Evolutionary conservation across 2,888 invertebrate genomes (phyloP).

Genomic region (Phytoseiulus persimilis): DNA sequence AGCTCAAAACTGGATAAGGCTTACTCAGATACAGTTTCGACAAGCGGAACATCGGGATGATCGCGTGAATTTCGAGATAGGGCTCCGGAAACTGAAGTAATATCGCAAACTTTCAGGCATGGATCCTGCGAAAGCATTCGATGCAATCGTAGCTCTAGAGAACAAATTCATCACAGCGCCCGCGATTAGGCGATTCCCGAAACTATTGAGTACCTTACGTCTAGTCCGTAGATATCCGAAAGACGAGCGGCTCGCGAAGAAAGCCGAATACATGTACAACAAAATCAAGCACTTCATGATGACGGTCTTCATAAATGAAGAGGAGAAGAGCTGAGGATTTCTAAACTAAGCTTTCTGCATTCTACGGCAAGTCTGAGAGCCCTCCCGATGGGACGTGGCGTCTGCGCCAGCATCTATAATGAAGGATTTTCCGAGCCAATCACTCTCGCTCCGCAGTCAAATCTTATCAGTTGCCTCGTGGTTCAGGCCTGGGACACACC

Average conservation of each 20-base stretch:
- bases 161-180: conserved; percentile 27
- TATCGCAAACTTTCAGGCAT: background rate
- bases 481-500: no score
- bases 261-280: conserved; percentile 36
- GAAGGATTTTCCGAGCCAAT: no score
- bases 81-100: no score
- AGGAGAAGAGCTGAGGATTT: conserved; percentile 10
- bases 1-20: no score
- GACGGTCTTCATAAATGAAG: conserved; percentile 33
- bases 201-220: conserved; percentile 7
- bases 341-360: background rate
- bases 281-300: conserved; percentile 34
- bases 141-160: conserved; percentile 23
- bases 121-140: conserved; percentile 15
- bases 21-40: no score
- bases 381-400: background rate
- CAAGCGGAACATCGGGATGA: no score
- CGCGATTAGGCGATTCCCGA: conserved; percentile 18
- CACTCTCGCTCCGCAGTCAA: no score
- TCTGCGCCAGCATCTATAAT: no score
- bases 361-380: background rate
- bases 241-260: conserved; percentile 14
- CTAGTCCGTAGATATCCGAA: conserved; percentile 33
- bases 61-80: no score
- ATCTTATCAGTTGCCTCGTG: no score